Evolutionary conservation across 2,888 invertebrate genomes (phyloP).

Genomic region (Exephanes ischioxanthus): DNA sequence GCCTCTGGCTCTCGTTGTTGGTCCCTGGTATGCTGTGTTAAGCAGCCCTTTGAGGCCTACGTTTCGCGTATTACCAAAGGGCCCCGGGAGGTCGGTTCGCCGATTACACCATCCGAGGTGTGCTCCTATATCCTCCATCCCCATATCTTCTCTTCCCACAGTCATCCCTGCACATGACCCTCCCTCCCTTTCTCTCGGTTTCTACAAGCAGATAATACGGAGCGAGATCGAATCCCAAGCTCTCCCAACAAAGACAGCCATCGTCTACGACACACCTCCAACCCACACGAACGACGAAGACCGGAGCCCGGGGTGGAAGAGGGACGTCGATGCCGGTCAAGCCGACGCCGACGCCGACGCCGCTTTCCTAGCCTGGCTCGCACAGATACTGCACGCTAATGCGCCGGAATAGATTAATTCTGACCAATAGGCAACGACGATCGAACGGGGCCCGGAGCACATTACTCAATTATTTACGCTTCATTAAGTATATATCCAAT

Average conservation of each 20-base stretch:
- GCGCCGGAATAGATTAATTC: constrained; percentile 85
- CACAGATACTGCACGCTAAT: constrained; percentile 83
- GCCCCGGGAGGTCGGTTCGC: constrained; percentile 64
- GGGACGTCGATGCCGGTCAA: constrained; percentile 61
- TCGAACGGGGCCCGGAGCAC: constrained; percentile 84
- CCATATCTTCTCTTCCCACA: constrained; percentile 44
- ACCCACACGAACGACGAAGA: constrained; percentile 48
- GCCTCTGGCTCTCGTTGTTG: constrained; percentile 51
- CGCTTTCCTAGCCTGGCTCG: constrained; percentile 72
- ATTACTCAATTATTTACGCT: constrained; percentile 85
- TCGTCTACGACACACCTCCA: constrained; percentile 67
- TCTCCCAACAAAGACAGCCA: constrained; percentile 67
- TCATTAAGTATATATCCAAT: constrained; percentile 85
- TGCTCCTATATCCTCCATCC: constrained; percentile 52
- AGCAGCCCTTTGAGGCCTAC: constrained; percentile 69
- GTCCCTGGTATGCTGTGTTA: constrained; percentile 53
- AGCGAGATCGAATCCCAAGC: constrained; percentile 56
- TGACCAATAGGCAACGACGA: constrained; percentile 84
- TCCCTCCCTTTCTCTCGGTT: constrained; percentile 40
- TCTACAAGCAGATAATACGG: constrained; percentile 55
- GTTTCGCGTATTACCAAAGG: constrained; percentile 63
- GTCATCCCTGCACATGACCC: constrained; percentile 10
- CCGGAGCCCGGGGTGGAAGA: constrained; percentile 21
- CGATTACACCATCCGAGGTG: constrained; percentile 67
- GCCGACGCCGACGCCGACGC: constrained; percentile 44